A percentile compares a stretch with the other conserved stretches of the same genome.
Conservation (phyloP, 2,797 vertebrate species). For the Anniella stebbinsi region DNA sequence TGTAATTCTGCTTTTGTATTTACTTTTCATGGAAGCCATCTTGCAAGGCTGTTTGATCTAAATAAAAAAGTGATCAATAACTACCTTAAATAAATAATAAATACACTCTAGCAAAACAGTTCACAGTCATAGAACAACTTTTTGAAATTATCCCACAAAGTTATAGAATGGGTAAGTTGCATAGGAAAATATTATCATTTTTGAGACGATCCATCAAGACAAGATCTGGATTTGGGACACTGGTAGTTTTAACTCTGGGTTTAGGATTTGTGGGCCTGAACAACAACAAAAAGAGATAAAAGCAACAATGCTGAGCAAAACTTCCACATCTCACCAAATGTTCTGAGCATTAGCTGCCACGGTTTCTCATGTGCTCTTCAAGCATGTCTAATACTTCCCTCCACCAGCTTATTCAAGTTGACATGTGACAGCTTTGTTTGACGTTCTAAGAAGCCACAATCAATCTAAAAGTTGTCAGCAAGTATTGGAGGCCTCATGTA, state of each 20-base stretch:
- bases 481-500: background rate
- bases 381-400: background rate
- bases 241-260: background rate
- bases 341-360: background rate
- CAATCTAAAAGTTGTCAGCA: background rate
- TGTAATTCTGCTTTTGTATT: background rate
- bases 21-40: background rate
- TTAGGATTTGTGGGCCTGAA: background rate
- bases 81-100: background rate
- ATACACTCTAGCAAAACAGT: background rate
- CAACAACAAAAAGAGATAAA: background rate
- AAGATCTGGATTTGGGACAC: background rate
- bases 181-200: background rate
- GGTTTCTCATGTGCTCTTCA: background rate
- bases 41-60: background rate
- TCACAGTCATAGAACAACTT: background rate
- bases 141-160: slow-evolving; percentile 8
- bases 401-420: background rate
- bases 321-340: background rate
- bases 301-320: background rate
- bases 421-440: background rate
- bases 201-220: background rate
- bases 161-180: background rate
- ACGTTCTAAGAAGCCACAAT: background rate
- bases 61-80: background rate